These are phyloP conservation scores for Argyra leucocephala DNA, from an alignment of 2,888 invertebrate species.

Conservation along the genomic window DNA sequence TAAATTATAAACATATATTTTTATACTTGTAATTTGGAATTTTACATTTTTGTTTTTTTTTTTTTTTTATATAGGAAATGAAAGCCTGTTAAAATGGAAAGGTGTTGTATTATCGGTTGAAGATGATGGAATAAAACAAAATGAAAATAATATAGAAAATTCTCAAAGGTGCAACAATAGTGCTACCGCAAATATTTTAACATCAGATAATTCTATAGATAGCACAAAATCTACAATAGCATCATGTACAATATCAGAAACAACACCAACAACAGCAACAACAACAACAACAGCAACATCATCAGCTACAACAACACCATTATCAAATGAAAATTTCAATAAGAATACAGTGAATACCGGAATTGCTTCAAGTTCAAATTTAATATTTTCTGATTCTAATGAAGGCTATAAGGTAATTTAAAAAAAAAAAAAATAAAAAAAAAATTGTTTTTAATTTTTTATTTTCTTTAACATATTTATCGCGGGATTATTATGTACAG, in stretches of 20 bases:
- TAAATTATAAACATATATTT: no score
- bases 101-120: slow-evolving; percentile 51
- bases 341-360: no score
- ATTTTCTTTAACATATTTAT: no score
- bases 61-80: slow-evolving; percentile 19
- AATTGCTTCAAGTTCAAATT: no score
- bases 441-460: no score
- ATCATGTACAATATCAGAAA: no score
- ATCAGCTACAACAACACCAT: neutral
- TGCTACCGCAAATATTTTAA: neutral
- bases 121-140: slow-evolving; percentile 7
- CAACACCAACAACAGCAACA: no score
- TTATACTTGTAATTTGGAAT: neutral
- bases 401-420: slow-evolving; percentile 28
- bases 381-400: neutral
- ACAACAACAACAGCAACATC: no score
- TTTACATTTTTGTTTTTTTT: neutral
- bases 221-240: neutral
- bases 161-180: slow-evolving; percentile 15
- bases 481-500: no score
- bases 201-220: neutral
- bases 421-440: no score
- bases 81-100: slow-evolving; percentile 55
- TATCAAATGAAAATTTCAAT: neutral
- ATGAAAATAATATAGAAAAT: neutral